These are phyloP conservation scores for Protaetia brevitarsis DNA, from an alignment of 1,140 invertebrate species.

Conservation along the genomic window DNA sequence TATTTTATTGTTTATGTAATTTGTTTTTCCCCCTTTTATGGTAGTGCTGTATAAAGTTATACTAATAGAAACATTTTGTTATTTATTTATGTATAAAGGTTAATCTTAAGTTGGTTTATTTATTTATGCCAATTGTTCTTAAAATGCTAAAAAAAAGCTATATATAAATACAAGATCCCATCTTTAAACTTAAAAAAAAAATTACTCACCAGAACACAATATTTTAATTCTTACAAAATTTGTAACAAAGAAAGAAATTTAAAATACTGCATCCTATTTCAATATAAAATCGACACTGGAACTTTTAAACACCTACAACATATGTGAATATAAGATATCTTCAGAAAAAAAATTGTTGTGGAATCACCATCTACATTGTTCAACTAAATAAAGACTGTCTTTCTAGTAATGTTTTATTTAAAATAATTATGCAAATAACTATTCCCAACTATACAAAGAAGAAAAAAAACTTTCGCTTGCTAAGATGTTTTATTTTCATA, in stretches of 20 bases:
- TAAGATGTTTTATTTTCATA: too few relatives aligned
- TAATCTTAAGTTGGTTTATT: slow-evolving; percentile 5
- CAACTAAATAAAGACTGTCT: slow-evolving; percentile 10
- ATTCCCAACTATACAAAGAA: too few relatives aligned
- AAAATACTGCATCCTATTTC: background rate
- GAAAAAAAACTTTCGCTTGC: too few relatives aligned
- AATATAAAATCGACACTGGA: background rate
- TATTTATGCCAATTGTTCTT: background rate
- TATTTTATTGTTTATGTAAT: background rate
- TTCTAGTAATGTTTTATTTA: background rate
- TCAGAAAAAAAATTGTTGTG: background rate
- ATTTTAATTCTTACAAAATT: background rate
- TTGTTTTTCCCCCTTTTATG: background rate
- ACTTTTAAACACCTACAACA: slow-evolving; percentile 12
- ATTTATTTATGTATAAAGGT: slow-evolving; percentile 17
- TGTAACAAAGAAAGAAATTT: too few relatives aligned
- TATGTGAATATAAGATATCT: slow-evolving; percentile 2
- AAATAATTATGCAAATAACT: too few relatives aligned
- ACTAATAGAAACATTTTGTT: background rate
- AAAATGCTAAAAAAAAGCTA: background rate
- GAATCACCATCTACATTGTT: background rate
- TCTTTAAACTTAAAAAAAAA: background rate
- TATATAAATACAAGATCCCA: background rate
- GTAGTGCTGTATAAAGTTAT: slow-evolving; percentile 1
- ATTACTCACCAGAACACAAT: background rate